phyloP scores from a whole-genome alignment of 2,797 vertebrate genomes.

The Micromesistius poutassou region DNA sequence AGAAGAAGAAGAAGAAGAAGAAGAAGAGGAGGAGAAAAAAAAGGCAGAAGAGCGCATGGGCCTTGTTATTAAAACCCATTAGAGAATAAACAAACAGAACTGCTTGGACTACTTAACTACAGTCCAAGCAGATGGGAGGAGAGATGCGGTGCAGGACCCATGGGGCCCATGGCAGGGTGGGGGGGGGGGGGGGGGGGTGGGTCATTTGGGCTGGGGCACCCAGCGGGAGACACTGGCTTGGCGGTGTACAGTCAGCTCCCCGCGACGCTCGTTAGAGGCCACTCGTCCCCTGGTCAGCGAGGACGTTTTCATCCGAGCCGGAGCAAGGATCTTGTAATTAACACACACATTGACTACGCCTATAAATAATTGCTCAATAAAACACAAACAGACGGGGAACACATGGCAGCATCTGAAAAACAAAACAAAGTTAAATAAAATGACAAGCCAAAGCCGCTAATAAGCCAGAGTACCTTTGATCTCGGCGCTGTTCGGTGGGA shows the following conservation, averaged over 20 bases:
- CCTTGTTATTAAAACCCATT: slow-evolving; percentile 53
- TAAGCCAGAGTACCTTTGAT: slow-evolving; percentile 70
- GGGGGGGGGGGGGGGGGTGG: background rate
- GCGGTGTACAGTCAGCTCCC: slow-evolving; percentile 54
- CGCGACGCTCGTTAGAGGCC: slow-evolving; percentile 52
- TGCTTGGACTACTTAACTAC: too few species aligned
- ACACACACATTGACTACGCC: background rate
- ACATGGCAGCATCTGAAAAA: slow-evolving; percentile 47
- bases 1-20: background rate
- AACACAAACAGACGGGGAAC: slow-evolving; percentile 48
- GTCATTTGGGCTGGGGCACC: too few species aligned
- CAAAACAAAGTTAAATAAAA: background rate
- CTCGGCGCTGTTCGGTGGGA: slow-evolving; percentile 41
- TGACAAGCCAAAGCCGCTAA: slow-evolving; percentile 54
- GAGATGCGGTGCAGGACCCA: slow-evolving; percentile 44
- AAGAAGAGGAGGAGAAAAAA: background rate
- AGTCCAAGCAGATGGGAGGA: slow-evolving; percentile 52
- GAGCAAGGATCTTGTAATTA: background rate
- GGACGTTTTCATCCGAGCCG: slow-evolving; percentile 33
- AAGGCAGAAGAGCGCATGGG: slow-evolving; percentile 30
- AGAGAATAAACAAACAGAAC: slow-evolving; percentile 64
- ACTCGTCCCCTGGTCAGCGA: slow-evolving; percentile 46
- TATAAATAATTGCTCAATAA: slow-evolving; percentile 43
- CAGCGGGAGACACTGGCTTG: background rate
- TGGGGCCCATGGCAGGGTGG: slow-evolving; percentile 13